phyloP scores from a whole-genome alignment of 2,888 invertebrate genomes.

The Drosophila cracens region DNA sequence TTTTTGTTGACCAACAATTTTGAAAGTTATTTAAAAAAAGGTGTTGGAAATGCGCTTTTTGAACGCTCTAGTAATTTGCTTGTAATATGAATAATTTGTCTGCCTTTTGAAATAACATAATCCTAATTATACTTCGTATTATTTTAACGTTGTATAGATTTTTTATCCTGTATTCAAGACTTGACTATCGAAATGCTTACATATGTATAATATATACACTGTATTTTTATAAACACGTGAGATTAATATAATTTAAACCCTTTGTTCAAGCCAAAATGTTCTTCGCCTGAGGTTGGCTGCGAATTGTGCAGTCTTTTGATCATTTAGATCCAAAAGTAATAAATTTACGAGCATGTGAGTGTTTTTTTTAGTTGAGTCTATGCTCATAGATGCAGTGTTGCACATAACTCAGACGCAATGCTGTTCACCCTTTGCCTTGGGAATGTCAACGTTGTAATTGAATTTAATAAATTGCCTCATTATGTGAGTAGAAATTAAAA shows the following conservation, averaged over 20 bases:
- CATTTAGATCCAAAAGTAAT: not conserved
- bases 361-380: not conserved
- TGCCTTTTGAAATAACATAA: not conserved
- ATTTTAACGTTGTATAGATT: not conserved
- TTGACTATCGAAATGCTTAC: not conserved
- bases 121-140: not conserved
- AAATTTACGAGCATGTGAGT: slow-evolving; percentile 3
- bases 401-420: slow-evolving; percentile 9
- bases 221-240: not conserved
- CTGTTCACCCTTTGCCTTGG: slow-evolving; percentile 35
- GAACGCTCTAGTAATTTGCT: not conserved
- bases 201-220: fast-evolving
- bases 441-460: slow-evolving; percentile 85
- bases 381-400: slow-evolving; percentile 4
- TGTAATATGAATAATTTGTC: not conserved
- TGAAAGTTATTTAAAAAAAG: not conserved
- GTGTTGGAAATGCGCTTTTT: slow-evolving; percentile 1
- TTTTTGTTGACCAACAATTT: slow-evolving; percentile 29
- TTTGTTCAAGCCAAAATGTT: not conserved
- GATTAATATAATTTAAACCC: not conserved
- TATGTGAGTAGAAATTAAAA: slow-evolving; percentile 79
- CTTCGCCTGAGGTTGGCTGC: not conserved
- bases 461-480: slow-evolving; percentile 85
- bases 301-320: not conserved
- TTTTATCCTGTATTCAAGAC: not conserved